These are phyloP conservation scores for Coenobita brevimanus DNA, from an alignment of 1,140 invertebrate genomes.

Conservation along the genomic window DNA sequence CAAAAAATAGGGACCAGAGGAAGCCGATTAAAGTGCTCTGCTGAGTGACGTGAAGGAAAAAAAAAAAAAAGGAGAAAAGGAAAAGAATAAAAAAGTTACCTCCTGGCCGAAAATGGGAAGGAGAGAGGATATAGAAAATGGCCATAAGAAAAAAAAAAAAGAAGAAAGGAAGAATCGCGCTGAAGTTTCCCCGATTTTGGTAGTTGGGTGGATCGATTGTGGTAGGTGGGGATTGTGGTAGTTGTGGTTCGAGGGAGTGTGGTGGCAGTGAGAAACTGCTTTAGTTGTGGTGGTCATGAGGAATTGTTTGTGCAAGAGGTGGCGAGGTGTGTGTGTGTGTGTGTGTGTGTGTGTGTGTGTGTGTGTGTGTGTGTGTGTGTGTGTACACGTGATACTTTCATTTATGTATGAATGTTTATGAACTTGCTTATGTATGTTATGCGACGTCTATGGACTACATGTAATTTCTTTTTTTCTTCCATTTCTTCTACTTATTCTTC, in stretches of 20 bases:
- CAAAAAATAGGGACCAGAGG: conserved; percentile 18
- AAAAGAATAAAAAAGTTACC: conserved; percentile 6
- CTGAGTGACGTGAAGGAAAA: conserved; percentile 33
- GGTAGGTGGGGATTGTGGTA: background rate
- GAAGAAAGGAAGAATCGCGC: background rate
- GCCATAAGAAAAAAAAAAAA: background rate
- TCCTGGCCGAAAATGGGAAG: background rate
- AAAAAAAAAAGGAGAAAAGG: conserved; percentile 12
- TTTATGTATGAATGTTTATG: no score
- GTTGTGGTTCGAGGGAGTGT: background rate
- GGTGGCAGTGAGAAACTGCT: background rate
- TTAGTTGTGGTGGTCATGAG: no score
- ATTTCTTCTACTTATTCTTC: no score
- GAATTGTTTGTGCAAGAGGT: no score
- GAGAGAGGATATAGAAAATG: conserved; percentile 1
- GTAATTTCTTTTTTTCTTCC: no score
- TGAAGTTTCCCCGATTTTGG: background rate
- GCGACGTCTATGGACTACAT: no score
- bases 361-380: no score
- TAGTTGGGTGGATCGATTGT: background rate
- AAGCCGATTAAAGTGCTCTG: conserved; percentile 64
- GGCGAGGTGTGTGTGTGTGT: no score
- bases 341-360: no score
- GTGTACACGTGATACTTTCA: no score
- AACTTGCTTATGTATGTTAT: no score